phyloP scores from a whole-genome alignment of 2,113 vertebrate genomes.

The Pygoscelis adeliae region DNA sequence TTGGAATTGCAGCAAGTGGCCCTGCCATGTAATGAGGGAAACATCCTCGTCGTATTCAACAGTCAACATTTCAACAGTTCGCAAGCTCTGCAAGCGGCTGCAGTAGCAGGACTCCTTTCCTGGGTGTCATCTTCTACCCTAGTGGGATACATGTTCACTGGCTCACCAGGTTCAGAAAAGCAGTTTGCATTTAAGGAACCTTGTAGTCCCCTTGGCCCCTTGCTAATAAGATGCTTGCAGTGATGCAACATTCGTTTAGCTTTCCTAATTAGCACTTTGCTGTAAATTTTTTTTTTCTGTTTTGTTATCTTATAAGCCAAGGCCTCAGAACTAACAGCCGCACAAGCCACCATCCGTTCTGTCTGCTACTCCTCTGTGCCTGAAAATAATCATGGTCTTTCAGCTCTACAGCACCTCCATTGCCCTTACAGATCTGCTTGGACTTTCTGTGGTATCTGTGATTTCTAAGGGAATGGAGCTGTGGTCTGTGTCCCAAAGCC shows the following conservation, averaged over 20 bases:
- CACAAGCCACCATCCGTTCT: neutral
- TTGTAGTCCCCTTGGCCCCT: neutral
- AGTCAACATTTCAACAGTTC: neutral
- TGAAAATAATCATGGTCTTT: neutral
- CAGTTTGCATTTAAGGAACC: neutral
- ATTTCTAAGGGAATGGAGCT: neutral
- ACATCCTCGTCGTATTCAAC: neutral
- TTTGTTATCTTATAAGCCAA: neutral
- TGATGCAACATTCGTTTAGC: neutral
- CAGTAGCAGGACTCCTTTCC: neutral
- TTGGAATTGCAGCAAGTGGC: neutral
- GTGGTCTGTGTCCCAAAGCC: neutral
- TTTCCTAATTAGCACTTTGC: neutral
- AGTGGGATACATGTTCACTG: neutral
- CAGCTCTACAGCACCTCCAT: neutral
- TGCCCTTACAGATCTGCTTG: neutral
- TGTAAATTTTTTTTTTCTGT: neutral
- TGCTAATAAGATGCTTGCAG: neutral
- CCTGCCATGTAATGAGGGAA: neutral
- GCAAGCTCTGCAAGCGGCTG: neutral
- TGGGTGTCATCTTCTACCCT: neutral
- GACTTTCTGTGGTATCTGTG: neutral
- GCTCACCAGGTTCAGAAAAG: neutral
- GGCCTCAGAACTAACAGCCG: neutral
- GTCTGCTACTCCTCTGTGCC: neutral